Base-by-base conservation (phyloP, 2,888 invertebrate species). In the Drosophila tanythrix region DNA sequence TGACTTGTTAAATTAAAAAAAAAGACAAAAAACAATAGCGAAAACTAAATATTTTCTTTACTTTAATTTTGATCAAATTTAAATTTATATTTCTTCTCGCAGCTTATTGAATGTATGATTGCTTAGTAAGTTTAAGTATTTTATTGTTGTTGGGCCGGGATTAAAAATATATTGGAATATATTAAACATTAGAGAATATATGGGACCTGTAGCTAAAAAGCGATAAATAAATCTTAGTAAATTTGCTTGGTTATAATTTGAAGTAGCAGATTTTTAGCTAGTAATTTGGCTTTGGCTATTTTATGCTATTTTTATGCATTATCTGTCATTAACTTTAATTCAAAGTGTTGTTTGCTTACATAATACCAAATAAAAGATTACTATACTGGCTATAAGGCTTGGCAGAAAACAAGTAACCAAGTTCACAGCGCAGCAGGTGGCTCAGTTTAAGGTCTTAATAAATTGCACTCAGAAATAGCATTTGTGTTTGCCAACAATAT, bases 381-480 rank as follows among this genome's bases (percentile, higher is more conserved):
- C n/a, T 33, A 25, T 51, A 36, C 13, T 35, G 36, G 2, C 21
- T 10, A 31, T 36, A 21, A 36, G 7, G 36, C 43, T 21, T 21
- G n/a, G 18, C 38, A 36, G n/a, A 36, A 43, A 46, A 33, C 31
- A 51, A 48, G 35, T 31, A 56, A 60, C 25, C 74, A 75, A 70
- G 76, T 65, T 75, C 74, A 76, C 27, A 36, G 1, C 60, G 38
- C 60, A 33, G 57, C 64, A 61, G 56, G 51, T 50, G 57, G 65
- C 50, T 18, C 3, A 25, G 25, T 15, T 11, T 33, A 57, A 76
- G 59, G 59, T 50, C 18, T 62, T 25, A 11, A 43, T 40, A 52
- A 62, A 69, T 63, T 52, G 70, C 68, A 68, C 0, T 50, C 25
- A 46, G 56, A 69, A 66, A 51, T n/a, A 71, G 27, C 38, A 64